phyloP scores from a whole-genome alignment of 1,140 invertebrate genomes.

The Caenorhabditis briggsae region DNA sequence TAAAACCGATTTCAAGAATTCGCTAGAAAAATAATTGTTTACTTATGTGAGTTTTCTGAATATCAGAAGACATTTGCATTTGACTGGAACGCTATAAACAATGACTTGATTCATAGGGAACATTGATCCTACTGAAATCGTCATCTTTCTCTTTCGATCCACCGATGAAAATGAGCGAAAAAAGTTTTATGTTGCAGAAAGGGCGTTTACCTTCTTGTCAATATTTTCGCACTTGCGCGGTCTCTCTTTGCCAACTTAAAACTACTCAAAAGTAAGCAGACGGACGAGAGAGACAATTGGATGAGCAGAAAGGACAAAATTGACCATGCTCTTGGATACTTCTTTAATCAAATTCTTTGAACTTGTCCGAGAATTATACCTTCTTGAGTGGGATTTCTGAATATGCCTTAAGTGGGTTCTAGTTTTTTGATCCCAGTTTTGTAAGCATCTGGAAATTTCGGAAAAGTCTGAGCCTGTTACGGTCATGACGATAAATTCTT shows the following conservation, averaged over 20 bases:
- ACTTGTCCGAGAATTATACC: no score
- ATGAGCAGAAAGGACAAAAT: conserved; percentile 23
- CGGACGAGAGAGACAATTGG: conserved; percentile 3
- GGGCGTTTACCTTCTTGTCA: conserved; percentile 44
- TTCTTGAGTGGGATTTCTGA: no score
- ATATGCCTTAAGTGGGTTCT: no score
- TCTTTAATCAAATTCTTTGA: not conserved
- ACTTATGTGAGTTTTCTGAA: not conserved
- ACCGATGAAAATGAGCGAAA: not conserved
- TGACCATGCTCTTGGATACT: conserved; percentile 6
- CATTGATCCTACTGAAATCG: not conserved
- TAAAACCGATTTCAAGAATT: not conserved
- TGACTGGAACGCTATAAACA: not conserved
- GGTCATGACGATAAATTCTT: no score
- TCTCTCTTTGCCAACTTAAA: conserved; percentile 27
- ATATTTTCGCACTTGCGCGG: conserved; percentile 53
- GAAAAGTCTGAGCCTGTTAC: no score
- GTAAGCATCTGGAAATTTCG: no score
- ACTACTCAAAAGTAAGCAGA: not conserved
- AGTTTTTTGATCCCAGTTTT: no score
- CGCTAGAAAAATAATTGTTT: not conserved
- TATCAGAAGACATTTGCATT: not conserved
- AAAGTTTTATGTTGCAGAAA: conserved; percentile 33
- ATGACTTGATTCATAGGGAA: not conserved
- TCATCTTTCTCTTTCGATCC: not conserved